Percentiles rank a stretch among this genome's conserved stretches.
phyloP scores from a whole-genome alignment of 2,888 invertebrate species.

The Drepana falcataria region DNA sequence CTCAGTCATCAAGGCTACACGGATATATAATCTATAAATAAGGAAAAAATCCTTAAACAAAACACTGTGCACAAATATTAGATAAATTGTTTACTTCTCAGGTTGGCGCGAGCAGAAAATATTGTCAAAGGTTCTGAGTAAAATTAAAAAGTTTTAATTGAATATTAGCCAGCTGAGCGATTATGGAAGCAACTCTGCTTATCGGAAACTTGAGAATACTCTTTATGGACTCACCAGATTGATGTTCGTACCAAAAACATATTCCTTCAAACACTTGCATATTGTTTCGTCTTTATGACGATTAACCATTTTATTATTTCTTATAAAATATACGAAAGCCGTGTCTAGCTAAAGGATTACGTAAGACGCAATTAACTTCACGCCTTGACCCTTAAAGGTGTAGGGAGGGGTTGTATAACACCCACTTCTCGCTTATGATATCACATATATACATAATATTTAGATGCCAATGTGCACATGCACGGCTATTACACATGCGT shows the following conservation, averaged over 20 bases:
- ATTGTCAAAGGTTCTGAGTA: slow-evolving; percentile 47
- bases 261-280: slow-evolving; percentile 35
- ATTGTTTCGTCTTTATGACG: slow-evolving; percentile 41
- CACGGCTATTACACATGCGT: no score
- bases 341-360: no score
- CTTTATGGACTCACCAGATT: slow-evolving; percentile 41
- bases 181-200: slow-evolving; percentile 43
- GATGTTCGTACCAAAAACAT: slow-evolving; percentile 38
- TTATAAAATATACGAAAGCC: no score
- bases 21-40: no score
- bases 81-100: slow-evolving; percentile 44
- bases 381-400: no score
- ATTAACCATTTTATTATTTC: no score
- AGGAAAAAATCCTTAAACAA: slow-evolving; percentile 18
- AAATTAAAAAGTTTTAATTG: slow-evolving; percentile 73
- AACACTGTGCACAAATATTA: slow-evolving; percentile 19
- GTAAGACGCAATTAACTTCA: no score
- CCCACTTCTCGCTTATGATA: no score
- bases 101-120: slow-evolving; percentile 53
- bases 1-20: no score
- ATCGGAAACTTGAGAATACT: slow-evolving; percentile 30
- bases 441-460: no score
- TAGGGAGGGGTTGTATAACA: no score
- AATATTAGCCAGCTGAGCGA: slow-evolving; percentile 65
- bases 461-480: no score